Base-by-base conservation (phyloP, 1,140 invertebrate species). In the Idris sp. region DNA sequence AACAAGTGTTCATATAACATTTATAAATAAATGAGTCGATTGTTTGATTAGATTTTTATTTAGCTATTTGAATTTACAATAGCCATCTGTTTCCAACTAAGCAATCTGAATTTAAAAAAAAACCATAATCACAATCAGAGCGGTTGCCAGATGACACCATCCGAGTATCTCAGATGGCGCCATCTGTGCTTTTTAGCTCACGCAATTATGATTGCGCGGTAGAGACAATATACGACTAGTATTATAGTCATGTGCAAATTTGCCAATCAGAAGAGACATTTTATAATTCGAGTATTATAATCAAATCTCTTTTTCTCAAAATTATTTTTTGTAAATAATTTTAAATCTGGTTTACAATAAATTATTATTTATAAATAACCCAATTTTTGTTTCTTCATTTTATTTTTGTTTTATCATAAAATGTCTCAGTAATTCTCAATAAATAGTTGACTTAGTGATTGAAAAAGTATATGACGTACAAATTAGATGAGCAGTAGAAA, bases 151-250 rank as follows among this genome's bases (percentile, higher is more conserved):
- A n/a, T n/a, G 31, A 13, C 30, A 4, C 4, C 14, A 22, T 16
- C 10, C 2, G 56, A n/a, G n/a, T n/a, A n/a, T n/a, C n/a, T n/a
- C n/a, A n/a, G n/a, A n/a, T n/a, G n/a, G n/a, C 48, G 43, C 25
- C 49, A 28, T 38, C 14, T 30, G 38, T 18, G 44, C 11, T 30
- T 26, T 14, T 38, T 71, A 65, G 64, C 9, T 46, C 16, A 58
- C 40, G 59, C 54, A 6, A 44, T 26, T 16, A 46, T 40, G 65
- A 54, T 41, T 36, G 53, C 46, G 62, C 46, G 40, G 41, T 76
- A 72, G 67, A 77, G 74, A 80, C 79, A 78, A 80, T 77, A 80
- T 46, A 44, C 56, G 74, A 75, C 75, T 80, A 80, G 77, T 79
- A 77, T 80, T n/a, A n/a, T 77, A 80, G 75, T 80, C 73, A 25